phyloP scores from a whole-genome alignment of 1,140 invertebrate genomes.

The Plectrocnemia conspersa region DNA sequence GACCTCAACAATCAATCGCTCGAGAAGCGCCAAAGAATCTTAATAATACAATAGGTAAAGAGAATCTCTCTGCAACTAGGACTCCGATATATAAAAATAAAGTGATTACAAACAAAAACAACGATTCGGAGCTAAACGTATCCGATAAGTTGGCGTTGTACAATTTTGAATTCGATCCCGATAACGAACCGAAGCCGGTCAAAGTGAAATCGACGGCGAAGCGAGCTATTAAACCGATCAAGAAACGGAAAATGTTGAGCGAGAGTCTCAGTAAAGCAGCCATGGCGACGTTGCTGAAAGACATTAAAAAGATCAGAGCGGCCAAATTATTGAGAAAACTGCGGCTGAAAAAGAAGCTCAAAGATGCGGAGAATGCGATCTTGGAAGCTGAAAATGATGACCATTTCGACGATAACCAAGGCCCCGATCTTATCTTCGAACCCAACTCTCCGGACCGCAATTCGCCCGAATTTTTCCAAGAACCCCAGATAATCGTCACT shows the following conservation, averaged over 20 bases:
- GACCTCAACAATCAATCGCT: background rate
- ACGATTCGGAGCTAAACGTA: constrained; percentile 4
- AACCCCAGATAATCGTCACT: background rate
- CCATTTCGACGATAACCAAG: background rate
- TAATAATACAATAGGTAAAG: constrained; percentile 3
- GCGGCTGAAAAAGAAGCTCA: constrained; percentile 14
- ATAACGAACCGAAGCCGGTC: constrained; percentile 12
- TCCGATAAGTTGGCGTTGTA: constrained; percentile 24
- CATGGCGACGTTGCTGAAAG: constrained; percentile 22
- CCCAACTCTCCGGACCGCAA: background rate
- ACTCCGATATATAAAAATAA: constrained; percentile 28
- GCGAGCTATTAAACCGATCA: background rate
- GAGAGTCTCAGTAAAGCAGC: constrained; percentile 12
- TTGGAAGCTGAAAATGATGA: no score
- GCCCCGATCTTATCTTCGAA: background rate
- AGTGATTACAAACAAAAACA: constrained; percentile 7
- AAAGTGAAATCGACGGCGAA: constrained; percentile 9
- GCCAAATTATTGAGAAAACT: constrained; percentile 18
- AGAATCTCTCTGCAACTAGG: background rate
- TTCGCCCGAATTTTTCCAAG: no score
- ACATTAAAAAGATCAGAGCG: constrained; percentile 32
- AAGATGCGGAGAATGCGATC: background rate
- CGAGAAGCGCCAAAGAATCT: constrained; percentile 2
- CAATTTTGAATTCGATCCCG: constrained; percentile 30
- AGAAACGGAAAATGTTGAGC: constrained; percentile 14